Conservation (phyloP, 2,113 vertebrate genomes). For the Oceanites oceanicus region DNA sequence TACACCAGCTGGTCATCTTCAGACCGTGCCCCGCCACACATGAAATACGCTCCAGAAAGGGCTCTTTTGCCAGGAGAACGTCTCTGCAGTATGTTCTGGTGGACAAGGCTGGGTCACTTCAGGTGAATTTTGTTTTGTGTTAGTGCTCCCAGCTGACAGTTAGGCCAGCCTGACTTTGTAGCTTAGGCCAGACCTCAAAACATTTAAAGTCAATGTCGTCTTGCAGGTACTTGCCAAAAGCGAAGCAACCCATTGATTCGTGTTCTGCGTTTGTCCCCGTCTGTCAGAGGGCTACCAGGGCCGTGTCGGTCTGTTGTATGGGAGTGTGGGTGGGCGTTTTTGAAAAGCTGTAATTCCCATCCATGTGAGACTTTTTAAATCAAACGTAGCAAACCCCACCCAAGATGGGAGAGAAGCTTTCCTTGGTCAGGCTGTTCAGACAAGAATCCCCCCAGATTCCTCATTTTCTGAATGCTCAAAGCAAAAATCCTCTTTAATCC, state of each 20-base stretch:
- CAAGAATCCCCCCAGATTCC: background rate
- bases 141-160: background rate
- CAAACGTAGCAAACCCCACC: background rate
- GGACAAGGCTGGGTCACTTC: background rate
- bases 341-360: background rate
- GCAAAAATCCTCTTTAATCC: background rate
- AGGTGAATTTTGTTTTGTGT: background rate
- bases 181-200: background rate
- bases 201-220: fast-evolving
- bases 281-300: background rate
- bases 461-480: background rate
- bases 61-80: background rate
- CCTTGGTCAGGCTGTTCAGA: background rate
- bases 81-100: background rate
- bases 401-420: background rate
- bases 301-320: fast-evolving
- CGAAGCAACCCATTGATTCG: background rate
- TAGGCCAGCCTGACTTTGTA: background rate
- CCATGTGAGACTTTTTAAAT: background rate
- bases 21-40: background rate
- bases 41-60: background rate
- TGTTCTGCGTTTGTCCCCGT: background rate
- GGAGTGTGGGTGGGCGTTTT: background rate
- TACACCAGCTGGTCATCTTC: background rate
- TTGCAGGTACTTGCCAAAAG: background rate